Percentiles rank a stretch among this genome's conserved stretches.
Evolutionary conservation across 2,888 invertebrate species (phyloP).

Genomic region (Agonum fuliginosum): DNA sequence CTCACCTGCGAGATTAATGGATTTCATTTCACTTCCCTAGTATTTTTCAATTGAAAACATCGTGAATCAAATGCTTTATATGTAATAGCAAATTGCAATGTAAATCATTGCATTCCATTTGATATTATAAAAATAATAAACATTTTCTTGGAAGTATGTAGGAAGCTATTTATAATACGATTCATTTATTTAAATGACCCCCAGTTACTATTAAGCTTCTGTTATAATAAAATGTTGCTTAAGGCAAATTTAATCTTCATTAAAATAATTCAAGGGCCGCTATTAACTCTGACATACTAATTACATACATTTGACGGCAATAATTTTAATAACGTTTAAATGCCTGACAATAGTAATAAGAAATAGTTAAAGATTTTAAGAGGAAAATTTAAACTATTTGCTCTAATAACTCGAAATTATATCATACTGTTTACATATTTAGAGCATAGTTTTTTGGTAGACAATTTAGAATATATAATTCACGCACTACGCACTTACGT

Average conservation of each 20-base stretch:
- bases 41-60: background rate
- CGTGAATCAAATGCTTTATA: too few relatives aligned
- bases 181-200: background rate
- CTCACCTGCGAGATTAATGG: background rate
- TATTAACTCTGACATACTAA: constrained; percentile 1
- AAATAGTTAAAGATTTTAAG: background rate
- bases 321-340: constrained; percentile 28
- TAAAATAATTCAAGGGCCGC: constrained; percentile 2
- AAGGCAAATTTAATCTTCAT: background rate
- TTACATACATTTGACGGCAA: background rate
- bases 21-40: constrained; percentile 10
- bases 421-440: constrained; percentile 11
- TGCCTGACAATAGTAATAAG: too few relatives aligned
- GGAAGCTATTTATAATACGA: background rate
- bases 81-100: too few relatives aligned
- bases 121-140: background rate
- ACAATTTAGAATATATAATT: constrained; percentile 32
- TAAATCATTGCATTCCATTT: background rate
- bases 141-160: background rate
- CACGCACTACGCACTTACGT: constrained; percentile 27
- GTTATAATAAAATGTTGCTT: constrained; percentile 3
- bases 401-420: constrained; percentile 16
- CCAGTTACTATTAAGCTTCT: background rate
- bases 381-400: constrained; percentile 33
- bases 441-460: constrained; percentile 35